phyloP scores from a whole-genome alignment of 2,113 vertebrate genomes.

The Phalacrocorax aristotelis region DNA sequence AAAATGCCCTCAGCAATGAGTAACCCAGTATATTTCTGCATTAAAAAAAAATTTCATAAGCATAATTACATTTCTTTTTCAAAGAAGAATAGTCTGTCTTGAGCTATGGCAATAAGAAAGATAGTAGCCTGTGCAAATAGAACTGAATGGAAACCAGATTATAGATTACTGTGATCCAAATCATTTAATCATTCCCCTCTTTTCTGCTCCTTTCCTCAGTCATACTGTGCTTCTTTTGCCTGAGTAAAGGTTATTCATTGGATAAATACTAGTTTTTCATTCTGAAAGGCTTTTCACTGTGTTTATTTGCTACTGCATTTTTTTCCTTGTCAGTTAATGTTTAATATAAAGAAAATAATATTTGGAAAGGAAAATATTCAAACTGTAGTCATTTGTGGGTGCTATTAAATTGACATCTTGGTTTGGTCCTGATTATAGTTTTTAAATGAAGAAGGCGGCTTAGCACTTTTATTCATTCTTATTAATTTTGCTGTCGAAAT shows the following conservation, averaged over 20 bases:
- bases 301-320: not conserved
- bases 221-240: not conserved
- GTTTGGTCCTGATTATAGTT: not conserved
- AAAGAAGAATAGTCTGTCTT: not conserved
- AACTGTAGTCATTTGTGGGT: not conserved
- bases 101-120: not conserved
- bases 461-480: not conserved
- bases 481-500: not conserved
- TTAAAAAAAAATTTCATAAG: not conserved
- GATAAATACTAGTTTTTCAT: conserved; percentile 15
- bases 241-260: not conserved
- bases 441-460: not conserved
- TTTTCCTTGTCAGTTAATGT: not conserved
- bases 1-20: not conserved
- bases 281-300: not conserved
- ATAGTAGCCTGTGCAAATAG: not conserved
- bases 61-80: conserved; percentile 4
- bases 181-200: not conserved
- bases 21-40: not conserved
- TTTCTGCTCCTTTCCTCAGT: not conserved
- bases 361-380: not conserved
- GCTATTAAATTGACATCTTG: not conserved
- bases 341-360: not conserved
- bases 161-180: conserved; percentile 5
- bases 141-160: conserved; percentile 14